Percentiles rank a stretch among this genome's conserved stretches.
Conservation (phyloP, 2,113 vertebrate species). For the Chaetorhynchus papuensis region DNA sequence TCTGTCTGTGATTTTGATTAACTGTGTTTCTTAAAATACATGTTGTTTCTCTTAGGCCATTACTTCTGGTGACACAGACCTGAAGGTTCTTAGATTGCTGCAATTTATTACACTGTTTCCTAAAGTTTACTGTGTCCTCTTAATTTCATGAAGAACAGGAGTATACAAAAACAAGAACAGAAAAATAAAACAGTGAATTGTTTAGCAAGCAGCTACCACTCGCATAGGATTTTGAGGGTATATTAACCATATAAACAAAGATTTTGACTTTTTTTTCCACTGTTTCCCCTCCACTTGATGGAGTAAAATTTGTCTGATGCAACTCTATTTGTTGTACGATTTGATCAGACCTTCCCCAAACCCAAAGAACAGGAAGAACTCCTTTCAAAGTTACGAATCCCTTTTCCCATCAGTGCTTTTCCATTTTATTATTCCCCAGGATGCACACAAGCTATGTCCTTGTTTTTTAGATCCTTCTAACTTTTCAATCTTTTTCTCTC, state of each 20-base stretch:
- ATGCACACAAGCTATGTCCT: background rate
- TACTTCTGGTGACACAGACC: background rate
- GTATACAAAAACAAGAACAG: background rate
- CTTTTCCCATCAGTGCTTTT: background rate
- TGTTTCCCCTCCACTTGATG: background rate
- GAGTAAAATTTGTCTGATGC: background rate
- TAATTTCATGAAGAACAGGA: background rate
- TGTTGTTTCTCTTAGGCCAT: background rate
- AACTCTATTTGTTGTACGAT: background rate
- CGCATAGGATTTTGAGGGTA: background rate
- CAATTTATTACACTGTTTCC: background rate
- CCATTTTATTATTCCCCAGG: background rate
- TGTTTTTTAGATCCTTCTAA: background rate
- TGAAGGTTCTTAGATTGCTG: background rate
- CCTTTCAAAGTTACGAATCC: background rate
- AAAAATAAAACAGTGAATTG: background rate
- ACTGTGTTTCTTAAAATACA: background rate
- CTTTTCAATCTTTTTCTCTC: background rate
- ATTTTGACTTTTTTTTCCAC: background rate
- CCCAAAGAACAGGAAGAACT: background rate
- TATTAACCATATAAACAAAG: background rate
- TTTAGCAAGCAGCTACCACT: background rate
- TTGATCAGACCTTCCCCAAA: background rate
- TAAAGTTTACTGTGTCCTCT: background rate
- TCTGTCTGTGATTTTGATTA: conserved; percentile 3